A percentile compares a stretch with the other conserved stretches of the same genome.
Evolutionary conservation across 2,113 vertebrate genomes (phyloP).

Genomic region (Okapia johnstoni): DNA sequence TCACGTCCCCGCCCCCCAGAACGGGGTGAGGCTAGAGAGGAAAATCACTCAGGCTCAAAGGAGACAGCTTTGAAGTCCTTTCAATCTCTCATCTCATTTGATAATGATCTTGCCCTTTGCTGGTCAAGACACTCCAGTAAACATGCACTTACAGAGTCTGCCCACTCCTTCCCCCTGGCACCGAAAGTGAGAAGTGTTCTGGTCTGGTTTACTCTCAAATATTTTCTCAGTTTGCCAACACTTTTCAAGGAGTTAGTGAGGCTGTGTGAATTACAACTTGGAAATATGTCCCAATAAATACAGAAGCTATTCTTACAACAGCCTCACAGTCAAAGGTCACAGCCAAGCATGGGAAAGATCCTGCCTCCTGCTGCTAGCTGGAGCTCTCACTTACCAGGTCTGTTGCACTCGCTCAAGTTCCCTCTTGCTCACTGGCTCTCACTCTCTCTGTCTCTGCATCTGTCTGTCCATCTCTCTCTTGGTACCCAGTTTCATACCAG

Average conservation of each 20-base stretch:
- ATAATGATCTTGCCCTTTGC: neutral
- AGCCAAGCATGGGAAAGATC: conserved; percentile 50
- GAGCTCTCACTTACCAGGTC: neutral
- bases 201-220: neutral
- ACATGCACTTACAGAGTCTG: too few relatives aligned
- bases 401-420: neutral
- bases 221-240: neutral
- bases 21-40: neutral
- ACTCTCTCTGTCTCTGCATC: neutral
- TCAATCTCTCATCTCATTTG: neutral
- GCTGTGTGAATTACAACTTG: neutral
- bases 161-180: neutral
- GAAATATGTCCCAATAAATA: conserved; percentile 8
- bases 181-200: neutral
- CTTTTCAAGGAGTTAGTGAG: neutral
- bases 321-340: conserved; percentile 51
- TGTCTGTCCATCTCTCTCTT: neutral
- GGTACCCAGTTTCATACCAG: neutral
- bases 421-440: neutral
- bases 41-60: neutral
- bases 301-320: conserved; percentile 41
- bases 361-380: neutral
- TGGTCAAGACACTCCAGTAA: neutral
- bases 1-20: accelerated
- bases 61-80: neutral